phyloP scores from a whole-genome alignment of 2,888 invertebrate species.

The Melanotus villosus region DNA sequence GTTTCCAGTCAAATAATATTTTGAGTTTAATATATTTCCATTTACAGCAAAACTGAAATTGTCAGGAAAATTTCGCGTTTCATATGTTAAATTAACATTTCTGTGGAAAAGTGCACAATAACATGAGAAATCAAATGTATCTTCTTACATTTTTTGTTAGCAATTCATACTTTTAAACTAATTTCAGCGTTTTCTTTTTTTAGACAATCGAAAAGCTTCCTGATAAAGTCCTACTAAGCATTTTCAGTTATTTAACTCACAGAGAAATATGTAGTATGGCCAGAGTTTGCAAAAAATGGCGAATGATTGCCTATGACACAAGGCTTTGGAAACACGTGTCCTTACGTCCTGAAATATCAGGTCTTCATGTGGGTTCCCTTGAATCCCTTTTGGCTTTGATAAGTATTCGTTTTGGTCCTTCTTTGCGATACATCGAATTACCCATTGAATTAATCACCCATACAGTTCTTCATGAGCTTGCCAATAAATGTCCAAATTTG shows the following conservation, averaged over 20 bases:
- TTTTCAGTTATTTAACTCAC: constrained; percentile 95
- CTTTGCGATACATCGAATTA: constrained; percentile 90
- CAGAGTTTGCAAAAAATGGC: constrained; percentile 96
- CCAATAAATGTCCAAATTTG: constrained; percentile 95
- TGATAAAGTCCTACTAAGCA: constrained; percentile 94
- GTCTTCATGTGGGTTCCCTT: constrained; percentile 90
- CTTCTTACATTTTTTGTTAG: too few relatives aligned
- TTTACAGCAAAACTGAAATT: too few relatives aligned
- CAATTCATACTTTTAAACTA: too few relatives aligned
- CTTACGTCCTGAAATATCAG: constrained; percentile 95
- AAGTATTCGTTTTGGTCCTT: constrained; percentile 89
- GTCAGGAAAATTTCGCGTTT: too few relatives aligned
- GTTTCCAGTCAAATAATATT: too few relatives aligned
- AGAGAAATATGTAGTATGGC: constrained; percentile 95
- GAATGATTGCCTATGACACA: constrained; percentile 95
- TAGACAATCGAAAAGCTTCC: constrained; percentile 97
- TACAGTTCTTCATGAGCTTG: constrained; percentile 95
- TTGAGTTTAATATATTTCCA: too few relatives aligned
- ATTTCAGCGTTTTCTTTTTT: constrained; percentile 65
- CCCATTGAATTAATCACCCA: constrained; percentile 97
- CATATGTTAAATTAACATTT: too few relatives aligned
- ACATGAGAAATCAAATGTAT: too few relatives aligned
- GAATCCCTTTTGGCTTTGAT: constrained; percentile 91
- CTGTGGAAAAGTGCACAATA: too few relatives aligned
- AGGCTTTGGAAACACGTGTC: constrained; percentile 97